Percentiles rank a stretch among this genome's conserved stretches.
Evolutionary conservation across 1,140 invertebrate genomes (phyloP).

Genomic region (Drosophila suzukii): DNA sequence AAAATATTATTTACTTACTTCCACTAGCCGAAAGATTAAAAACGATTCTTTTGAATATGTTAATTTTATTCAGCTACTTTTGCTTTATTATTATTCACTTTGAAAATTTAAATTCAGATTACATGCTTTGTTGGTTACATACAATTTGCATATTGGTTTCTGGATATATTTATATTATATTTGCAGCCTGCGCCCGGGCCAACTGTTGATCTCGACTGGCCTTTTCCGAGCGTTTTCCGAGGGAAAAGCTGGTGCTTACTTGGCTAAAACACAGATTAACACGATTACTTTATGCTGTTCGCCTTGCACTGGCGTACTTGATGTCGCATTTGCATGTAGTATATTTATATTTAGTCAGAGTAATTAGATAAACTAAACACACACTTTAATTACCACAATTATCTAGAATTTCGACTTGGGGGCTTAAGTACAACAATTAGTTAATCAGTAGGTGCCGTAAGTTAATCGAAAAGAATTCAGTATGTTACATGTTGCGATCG

Average conservation of each 20-base stretch:
- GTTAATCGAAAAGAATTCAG: constrained; percentile 46
- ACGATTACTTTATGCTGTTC: constrained; percentile 73
- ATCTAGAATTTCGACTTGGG: constrained; percentile 66
- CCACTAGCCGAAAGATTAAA: neutral
- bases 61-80: constrained; percentile 65
- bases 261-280: constrained; percentile 82
- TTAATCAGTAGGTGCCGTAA: constrained; percentile 62
- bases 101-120: constrained; percentile 82
- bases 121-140: constrained; percentile 75
- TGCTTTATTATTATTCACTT: constrained; percentile 78
- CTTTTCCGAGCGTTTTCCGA: constrained; percentile 20
- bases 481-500: constrained; percentile 44
- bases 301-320: constrained; percentile 53
- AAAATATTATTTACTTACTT: no score
- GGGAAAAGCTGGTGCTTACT: constrained; percentile 62
- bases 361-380: constrained; percentile 64
- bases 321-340: constrained; percentile 47
- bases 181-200: constrained; percentile 23
- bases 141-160: constrained; percentile 67
- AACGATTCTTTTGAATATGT: constrained; percentile 22
- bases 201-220: constrained; percentile 25
- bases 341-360: constrained; percentile 47
- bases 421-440: constrained; percentile 78
- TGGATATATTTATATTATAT: constrained; percentile 58
- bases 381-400: constrained; percentile 76